phyloP scores from a whole-genome alignment of 2,888 invertebrate genomes.

The Minunthozetes semirufus region DNA sequence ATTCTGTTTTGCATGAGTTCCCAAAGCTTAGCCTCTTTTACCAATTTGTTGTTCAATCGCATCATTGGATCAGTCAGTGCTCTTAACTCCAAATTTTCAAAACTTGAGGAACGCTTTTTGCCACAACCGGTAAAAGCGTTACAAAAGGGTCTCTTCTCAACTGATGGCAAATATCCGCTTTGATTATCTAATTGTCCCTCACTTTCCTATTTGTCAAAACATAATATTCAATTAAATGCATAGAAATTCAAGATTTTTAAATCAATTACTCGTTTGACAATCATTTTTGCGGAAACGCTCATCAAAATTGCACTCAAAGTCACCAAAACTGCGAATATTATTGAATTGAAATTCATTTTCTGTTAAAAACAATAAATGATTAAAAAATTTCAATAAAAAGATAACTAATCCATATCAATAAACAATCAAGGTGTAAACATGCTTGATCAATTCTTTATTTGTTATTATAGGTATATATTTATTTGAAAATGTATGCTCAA shows the following conservation, averaged over 20 bases:
- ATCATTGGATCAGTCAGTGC: constrained; percentile 21
- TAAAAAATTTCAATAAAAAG: too few relatives aligned
- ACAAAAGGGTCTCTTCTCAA: constrained; percentile 39
- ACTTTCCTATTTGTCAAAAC: neutral
- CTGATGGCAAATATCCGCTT: constrained; percentile 1
- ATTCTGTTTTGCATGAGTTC: constrained; percentile 14
- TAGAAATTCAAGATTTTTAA: neutral
- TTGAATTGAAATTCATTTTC: constrained; percentile 1
- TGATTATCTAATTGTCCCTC: constrained; percentile 19
- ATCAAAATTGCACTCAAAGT: constrained; percentile 1
- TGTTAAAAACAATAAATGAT: neutral
- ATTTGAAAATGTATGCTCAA: too few relatives aligned
- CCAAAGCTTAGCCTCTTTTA: constrained; percentile 22
- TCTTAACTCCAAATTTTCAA: neutral
- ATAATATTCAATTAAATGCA: neutral
- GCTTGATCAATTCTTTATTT: too few relatives aligned
- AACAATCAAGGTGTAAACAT: too few relatives aligned
- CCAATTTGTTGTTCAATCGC: constrained; percentile 32
- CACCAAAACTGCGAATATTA: neutral
- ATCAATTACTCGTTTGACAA: constrained; percentile 13
- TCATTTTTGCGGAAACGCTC: neutral
- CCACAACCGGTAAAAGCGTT: constrained; percentile 41
- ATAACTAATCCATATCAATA: too few relatives aligned
- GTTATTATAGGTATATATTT: too few relatives aligned
- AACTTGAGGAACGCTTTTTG: constrained; percentile 34